Evolutionary conservation across 1,140 invertebrate genomes (phyloP).

Genomic region (Scaptomyza hsui): DNA sequence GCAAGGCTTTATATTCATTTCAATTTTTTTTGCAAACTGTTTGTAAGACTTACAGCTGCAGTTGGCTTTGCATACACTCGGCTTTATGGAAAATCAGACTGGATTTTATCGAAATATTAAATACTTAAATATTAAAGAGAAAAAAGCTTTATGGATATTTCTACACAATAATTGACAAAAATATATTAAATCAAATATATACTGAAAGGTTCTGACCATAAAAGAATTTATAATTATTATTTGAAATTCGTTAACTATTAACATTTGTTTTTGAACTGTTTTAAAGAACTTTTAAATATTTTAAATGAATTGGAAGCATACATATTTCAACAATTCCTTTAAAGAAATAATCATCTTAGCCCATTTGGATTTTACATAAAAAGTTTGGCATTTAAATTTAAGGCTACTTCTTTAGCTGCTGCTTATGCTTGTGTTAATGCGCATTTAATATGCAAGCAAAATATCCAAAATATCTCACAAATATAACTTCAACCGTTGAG

Average conservation of each 20-base stretch:
- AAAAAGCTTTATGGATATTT: no score
- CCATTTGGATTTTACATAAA: slow-evolving; percentile 70
- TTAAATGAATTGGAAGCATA: background rate
- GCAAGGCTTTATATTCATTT: background rate
- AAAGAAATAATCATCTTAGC: slow-evolving; percentile 34
- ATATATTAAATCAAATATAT: no score
- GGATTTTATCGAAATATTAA: no score
- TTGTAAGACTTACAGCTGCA: background rate
- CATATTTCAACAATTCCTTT: slow-evolving; percentile 33
- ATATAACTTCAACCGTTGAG: background rate
- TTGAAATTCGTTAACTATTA: no score
- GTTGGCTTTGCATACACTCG: background rate
- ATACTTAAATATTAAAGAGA: no score
- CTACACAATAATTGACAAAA: no score
- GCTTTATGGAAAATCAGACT: no score
- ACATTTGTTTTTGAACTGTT: no score
- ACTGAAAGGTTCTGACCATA: no score
- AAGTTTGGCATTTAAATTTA: slow-evolving; percentile 58
- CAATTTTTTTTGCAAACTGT: background rate
- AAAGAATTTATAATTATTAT: no score
- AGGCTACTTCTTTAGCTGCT: slow-evolving; percentile 20
- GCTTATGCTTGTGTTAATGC: slow-evolving; percentile 48
- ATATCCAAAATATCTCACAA: slow-evolving; percentile 55
- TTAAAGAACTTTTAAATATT: no score
- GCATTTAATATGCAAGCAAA: slow-evolving; percentile 72